Conservation (phyloP, 1,140 invertebrate genomes). For the Philotrypesis tridentata region DNA sequence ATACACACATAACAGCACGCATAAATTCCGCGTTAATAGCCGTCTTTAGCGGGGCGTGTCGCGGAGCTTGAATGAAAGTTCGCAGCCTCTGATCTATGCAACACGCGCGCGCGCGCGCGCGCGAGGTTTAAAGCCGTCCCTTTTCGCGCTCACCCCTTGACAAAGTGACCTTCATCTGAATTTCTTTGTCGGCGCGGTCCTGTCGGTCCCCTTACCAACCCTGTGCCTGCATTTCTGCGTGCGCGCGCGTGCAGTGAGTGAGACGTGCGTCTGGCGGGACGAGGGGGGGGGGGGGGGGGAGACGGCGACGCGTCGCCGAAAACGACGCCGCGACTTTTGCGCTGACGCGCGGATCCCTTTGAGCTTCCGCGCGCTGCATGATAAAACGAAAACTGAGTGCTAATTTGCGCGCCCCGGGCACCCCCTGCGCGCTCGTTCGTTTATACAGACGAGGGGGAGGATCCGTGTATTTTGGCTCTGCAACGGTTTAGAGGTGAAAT, state of each 20-base stretch:
- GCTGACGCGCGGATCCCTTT: neutral
- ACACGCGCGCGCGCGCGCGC: no score
- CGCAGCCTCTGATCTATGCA: conserved; percentile 9
- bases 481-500: no score
- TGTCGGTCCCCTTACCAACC: neutral
- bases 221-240: no score
- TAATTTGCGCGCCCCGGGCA: neutral
- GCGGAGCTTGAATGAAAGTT: conserved; percentile 24
- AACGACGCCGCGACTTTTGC: neutral
- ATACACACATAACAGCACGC: no score
- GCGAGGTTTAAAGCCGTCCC: conserved; percentile 36
- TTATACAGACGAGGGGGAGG: no score
- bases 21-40: neutral
- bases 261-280: no score
- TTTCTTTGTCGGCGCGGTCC: conserved; percentile 66
- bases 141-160: conserved; percentile 42
- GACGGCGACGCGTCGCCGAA: neutral
- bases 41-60: conserved; percentile 33
- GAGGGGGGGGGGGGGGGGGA: no score
- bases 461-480: no score
- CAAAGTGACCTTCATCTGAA: conserved; percentile 63
- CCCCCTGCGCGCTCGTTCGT: no score
- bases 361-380: neutral
- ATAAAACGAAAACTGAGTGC: neutral
- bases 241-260: no score